phyloP scores from a whole-genome alignment of 2,797 vertebrate species.

The Gobionotothen gibberifrons region DNA sequence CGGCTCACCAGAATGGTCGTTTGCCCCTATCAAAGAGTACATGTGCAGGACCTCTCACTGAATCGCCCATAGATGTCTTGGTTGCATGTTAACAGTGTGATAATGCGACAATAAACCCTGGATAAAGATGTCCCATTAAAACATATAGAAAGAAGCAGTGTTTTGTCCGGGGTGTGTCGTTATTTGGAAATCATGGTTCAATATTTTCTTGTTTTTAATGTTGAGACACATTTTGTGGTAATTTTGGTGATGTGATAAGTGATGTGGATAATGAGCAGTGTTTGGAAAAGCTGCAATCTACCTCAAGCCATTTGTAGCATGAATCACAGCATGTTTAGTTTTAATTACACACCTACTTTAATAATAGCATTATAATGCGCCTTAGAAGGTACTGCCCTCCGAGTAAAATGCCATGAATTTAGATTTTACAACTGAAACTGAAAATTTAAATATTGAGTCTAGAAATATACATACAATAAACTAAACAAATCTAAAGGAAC shows the following conservation, averaged over 20 bases:
- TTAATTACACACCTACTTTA: constrained; percentile 49
- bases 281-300: constrained; percentile 48
- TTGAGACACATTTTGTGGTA: constrained; percentile 58
- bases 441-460: background rate
- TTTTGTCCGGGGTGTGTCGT: constrained; percentile 34
- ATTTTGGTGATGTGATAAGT: constrained; percentile 30
- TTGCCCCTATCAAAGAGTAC: constrained; percentile 83
- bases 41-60: constrained; percentile 82
- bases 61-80: constrained; percentile 72
- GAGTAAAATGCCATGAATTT: constrained; percentile 2
- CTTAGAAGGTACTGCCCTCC: constrained; percentile 29
- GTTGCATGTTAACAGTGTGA: constrained; percentile 55
- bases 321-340: constrained; percentile 64
- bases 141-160: constrained; percentile 27
- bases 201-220: constrained; percentile 33
- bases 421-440: constrained; percentile 6
- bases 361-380: constrained; percentile 57
- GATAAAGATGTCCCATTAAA: constrained; percentile 20
- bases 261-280: constrained; percentile 38
- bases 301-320: constrained; percentile 39
- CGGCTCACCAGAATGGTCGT: constrained; percentile 86
- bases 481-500: background rate
- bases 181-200: constrained; percentile 22
- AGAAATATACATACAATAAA: constrained; percentile 14
- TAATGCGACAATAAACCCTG: constrained; percentile 34